Evolutionary conservation across 1,140 invertebrate species (phyloP), one percentile per base, ranked within the genome.

Genomic region (Dreissena polymorpha): DNA sequence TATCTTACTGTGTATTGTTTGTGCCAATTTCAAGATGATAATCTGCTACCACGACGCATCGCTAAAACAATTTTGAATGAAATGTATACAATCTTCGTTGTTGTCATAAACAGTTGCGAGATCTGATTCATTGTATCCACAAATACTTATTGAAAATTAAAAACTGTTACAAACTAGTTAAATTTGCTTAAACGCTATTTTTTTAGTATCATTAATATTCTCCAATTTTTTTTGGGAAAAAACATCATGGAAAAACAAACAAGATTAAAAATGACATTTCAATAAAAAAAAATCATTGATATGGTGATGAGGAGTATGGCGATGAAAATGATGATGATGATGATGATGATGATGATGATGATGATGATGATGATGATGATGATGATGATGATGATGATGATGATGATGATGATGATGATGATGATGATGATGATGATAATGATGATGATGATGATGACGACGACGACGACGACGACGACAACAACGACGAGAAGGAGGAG

Each of bases 331-430:
- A 27, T 39, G 74, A 77, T 50, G 55, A 16, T 50, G 27, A 69
- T 21, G 74, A 77, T 21, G 57, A 29, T 50, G 57, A 77, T 68
- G 55, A 39, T 39, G 74, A 77, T 39, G 55, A 77, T 23, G 74
- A 68, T 50, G 57, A 77, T 50, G 74, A 77, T 21, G 74, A 68
- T 50, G 57, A 77, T 21, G 74, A 77, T 0, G 57, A 77, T 27
- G 74, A 71, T 55, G 64, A 79, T 55, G 76, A 71, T 55, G 60
- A 67, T 50, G 57, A 77, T 50, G 55, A 39, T n/a, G n/a, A n/a
- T n/a, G n/a, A n/a, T n/a, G n/a, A n/a, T n/a, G n/a, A n/a, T n/a
- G n/a, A n/a, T n/a, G n/a, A n/a, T 27, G 39, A 39, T 27, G 29
- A 53, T 57, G 25, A 70, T 57, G 39, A 79, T 27, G 29, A 0